Base-by-base conservation (phyloP, 1,140 invertebrate species). In the Paramacrobiotus metropolitanus region DNA sequence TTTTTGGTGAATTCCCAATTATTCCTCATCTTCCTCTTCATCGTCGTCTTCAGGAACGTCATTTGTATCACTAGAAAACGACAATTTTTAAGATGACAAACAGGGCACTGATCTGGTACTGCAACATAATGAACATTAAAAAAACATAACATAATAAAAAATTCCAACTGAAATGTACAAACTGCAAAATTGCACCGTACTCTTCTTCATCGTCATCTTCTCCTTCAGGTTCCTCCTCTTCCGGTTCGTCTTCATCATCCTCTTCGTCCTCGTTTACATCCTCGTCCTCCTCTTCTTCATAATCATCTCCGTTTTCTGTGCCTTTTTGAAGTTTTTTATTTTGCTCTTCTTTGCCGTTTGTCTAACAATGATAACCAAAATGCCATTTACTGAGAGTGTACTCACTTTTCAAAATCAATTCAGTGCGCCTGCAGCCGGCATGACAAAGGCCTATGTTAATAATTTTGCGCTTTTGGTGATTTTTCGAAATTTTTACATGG, bases 161-260 rank as follows among this genome's bases (percentile, higher is more conserved):
- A n/a, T n/a, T n/a, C n/a, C n/a, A n/a, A n/a, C n/a, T n/a, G n/a
- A n/a, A n/a, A n/a, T n/a, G n/a, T n/a, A n/a, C n/a, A n/a, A n/a
- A n/a, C n/a, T n/a, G n/a, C n/a, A n/a, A n/a, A n/a, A n/a, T n/a
- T n/a, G n/a, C n/a, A n/a, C n/a, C 61, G 20, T 20, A 60, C 62
- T 63, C 62, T 64, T 63, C 63, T 20, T 64, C 62, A 45, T 44
- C n/a, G 60, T 64, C 28, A 21, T 64, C 63, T 15, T 66, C 67
- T 67, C 67, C 67, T 24, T 64, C 34, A 15, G 9, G 9, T 15
- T n/a, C 34, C 34, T 40, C 34, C 34, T 40, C 66, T 61, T 65
- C 66, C 15, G 65, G 64, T 48, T 65, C 61, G 45, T 69, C 68
- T 29, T 69, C 68, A 48, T 69, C 68, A 28, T 68, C 68, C 21